These are phyloP conservation scores for Acomys russatus DNA, from an alignment of 2,797 vertebrate species.

Conservation along the genomic window DNA sequence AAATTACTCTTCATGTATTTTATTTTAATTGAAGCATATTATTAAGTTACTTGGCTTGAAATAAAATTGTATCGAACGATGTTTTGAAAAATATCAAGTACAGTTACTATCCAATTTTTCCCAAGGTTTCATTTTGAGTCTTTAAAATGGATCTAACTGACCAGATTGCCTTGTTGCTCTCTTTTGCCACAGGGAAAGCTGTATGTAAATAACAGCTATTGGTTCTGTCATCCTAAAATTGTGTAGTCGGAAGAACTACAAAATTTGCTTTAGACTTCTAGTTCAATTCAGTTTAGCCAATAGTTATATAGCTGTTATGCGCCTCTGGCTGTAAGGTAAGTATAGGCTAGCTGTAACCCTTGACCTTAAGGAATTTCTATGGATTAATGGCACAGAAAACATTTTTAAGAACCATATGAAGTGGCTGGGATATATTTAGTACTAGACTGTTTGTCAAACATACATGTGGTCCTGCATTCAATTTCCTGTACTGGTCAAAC, in stretches of 20 bases:
- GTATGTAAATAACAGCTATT: background rate
- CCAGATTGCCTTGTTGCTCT: background rate
- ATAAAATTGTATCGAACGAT: conserved; percentile 50
- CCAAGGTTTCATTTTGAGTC: conserved; percentile 2
- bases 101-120: background rate
- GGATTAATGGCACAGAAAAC: background rate
- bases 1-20: background rate
- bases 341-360: background rate
- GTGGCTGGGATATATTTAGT: background rate
- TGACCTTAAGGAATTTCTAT: conserved; percentile 2
- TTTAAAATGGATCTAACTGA: background rate
- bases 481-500: too few species aligned
- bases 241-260: background rate
- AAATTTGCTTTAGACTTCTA: conserved; percentile 6
- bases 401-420: background rate
- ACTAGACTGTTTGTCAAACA: background rate
- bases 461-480: background rate
- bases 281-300: background rate
- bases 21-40: conserved; percentile 9
- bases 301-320: background rate
- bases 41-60: background rate
- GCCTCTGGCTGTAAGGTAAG: background rate
- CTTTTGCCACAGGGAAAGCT: background rate
- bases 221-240: background rate
- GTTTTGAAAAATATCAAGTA: background rate